Percentiles rank a stretch among this genome's conserved stretches.
phyloP scores from a whole-genome alignment of 2,113 vertebrate genomes.

The Varanus salvator region DNA sequence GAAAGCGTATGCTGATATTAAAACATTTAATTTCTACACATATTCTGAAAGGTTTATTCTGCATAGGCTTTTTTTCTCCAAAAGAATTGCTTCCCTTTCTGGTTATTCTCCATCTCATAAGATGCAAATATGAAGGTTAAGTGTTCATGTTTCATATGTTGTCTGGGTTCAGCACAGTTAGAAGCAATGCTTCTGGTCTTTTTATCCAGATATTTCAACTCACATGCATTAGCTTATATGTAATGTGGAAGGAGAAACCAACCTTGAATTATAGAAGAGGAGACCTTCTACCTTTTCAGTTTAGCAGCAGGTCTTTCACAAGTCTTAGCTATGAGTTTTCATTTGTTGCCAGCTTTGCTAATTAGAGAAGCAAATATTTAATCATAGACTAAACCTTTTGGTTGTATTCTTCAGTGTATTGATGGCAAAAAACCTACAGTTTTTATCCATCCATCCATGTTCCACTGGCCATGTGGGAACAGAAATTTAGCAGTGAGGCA shows the following conservation, averaged over 20 bases:
- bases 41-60: neutral
- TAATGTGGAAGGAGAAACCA: neutral
- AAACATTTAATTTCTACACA: neutral
- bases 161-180: neutral
- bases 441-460: neutral
- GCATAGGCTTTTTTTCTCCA: no score
- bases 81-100: neutral
- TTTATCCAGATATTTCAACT: neutral
- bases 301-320: neutral
- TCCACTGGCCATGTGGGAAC: neutral
- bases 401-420: neutral
- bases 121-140: neutral
- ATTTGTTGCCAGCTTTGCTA: neutral
- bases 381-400: neutral
- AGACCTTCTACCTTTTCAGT: neutral
- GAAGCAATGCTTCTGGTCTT: neutral
- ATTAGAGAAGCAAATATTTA: neutral
- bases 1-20: neutral
- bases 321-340: neutral
- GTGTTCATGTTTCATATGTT: neutral
- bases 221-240: neutral
- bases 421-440: neutral
- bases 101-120: neutral
- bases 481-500: neutral
- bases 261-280: neutral